These are phyloP conservation scores for Sinotaia quadrata DNA, from an alignment of 2,888 invertebrate species.

Conservation along the genomic window DNA sequence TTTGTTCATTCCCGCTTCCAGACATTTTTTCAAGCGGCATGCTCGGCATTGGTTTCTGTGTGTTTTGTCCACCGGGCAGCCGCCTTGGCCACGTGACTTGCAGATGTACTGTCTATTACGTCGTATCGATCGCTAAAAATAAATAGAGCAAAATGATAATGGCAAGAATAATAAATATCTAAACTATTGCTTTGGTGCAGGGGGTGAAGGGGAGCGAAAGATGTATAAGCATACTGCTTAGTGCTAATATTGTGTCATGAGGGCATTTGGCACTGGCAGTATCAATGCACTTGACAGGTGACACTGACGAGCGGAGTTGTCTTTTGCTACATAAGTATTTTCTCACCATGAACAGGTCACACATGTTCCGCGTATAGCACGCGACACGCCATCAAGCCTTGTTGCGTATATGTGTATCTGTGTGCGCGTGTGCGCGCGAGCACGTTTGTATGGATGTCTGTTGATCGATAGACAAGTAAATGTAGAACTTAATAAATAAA, in stretches of 20 bases:
- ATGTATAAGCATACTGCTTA: too few relatives aligned
- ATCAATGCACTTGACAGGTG: too few relatives aligned
- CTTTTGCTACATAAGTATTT: too few relatives aligned
- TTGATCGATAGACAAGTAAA: too few relatives aligned
- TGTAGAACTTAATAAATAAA: too few relatives aligned
- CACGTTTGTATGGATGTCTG: background rate
- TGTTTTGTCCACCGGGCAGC: conserved; percentile 98
- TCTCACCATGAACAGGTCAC: background rate
- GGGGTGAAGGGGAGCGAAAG: too few relatives aligned
- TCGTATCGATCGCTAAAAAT: conserved; percentile 87
- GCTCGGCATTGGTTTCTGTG: conserved; percentile 99
- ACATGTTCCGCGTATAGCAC: background rate
- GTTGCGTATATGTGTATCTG: background rate
- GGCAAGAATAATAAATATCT: too few relatives aligned
- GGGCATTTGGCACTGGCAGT: too few relatives aligned
- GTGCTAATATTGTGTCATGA: too few relatives aligned
- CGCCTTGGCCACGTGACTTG: conserved; percentile 98
- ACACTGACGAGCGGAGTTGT: too few relatives aligned
- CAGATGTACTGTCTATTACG: conserved; percentile 96
- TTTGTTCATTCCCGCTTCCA: conserved; percentile 99
- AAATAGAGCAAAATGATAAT: background rate
- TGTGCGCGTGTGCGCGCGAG: background rate
- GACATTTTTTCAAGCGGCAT: conserved; percentile 97
- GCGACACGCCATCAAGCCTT: background rate
- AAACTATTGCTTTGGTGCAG: too few relatives aligned